Conservation (phyloP, 2,113 vertebrate genomes). For the Aldabrachelys gigantea region DNA sequence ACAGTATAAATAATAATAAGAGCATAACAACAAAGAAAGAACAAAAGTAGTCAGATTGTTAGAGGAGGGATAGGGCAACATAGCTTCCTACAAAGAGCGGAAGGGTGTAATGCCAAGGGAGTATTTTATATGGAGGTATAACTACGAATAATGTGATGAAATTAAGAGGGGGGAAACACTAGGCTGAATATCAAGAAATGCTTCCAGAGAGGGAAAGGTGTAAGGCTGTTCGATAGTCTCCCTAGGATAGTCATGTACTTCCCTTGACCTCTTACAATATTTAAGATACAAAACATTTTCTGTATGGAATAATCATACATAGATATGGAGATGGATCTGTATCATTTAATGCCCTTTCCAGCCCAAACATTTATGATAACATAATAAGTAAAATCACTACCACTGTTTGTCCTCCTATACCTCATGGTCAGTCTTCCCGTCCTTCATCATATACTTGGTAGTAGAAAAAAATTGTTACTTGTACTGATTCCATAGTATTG, state of each 20-base stretch:
- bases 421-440: not conserved
- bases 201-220: not conserved
- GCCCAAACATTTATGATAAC: not conserved
- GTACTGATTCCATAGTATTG: not conserved
- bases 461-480: not conserved
- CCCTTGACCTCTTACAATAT: not conserved
- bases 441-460: not conserved
- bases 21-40: not conserved
- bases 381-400: not conserved
- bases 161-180: not conserved
- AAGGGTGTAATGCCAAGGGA: not conserved
- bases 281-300: not conserved
- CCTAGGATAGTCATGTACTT: not conserved
- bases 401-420: not conserved
- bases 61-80: not conserved
- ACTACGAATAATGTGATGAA: not conserved
- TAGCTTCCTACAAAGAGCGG: not conserved
- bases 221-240: not conserved
- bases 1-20: not conserved
- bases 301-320: not conserved
- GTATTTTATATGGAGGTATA: not conserved
- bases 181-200: not conserved
- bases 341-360: not conserved
- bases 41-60: not conserved
- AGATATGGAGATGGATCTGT: rapidly evolving